Evolutionary conservation across 2,797 vertebrate species (phyloP).

Genomic region (Babyrousa celebensis): DNA sequence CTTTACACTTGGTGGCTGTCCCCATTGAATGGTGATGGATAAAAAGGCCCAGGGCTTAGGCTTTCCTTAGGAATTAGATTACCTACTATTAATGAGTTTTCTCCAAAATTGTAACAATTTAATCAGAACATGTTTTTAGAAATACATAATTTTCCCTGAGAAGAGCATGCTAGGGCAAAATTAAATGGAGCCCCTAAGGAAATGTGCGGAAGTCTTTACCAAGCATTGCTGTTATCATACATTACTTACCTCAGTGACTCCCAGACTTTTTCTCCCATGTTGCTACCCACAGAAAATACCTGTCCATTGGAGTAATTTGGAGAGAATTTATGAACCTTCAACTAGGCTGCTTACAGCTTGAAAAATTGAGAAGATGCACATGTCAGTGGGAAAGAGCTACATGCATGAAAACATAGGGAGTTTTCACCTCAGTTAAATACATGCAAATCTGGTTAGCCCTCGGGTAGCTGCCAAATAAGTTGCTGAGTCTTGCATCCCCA

Average conservation of each 20-base stretch:
- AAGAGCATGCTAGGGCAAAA: not conserved
- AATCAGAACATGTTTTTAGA: conserved; percentile 1
- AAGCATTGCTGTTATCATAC: not conserved
- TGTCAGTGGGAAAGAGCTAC: not conserved
- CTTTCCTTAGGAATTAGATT: not conserved
- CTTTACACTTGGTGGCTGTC: not conserved
- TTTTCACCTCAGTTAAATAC: not conserved
- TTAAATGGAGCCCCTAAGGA: not conserved
- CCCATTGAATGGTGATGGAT: not conserved
- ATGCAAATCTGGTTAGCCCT: not conserved
- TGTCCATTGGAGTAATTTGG: not conserved
- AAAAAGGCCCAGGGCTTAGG: not conserved
- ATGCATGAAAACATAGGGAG: not conserved
- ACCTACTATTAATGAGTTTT: not conserved
- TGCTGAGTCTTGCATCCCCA: not conserved
- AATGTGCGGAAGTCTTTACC: not conserved
- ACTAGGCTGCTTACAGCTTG: not conserved
- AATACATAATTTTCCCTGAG: not conserved
- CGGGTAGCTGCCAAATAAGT: not conserved
- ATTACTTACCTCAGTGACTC: not conserved
- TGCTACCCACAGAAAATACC: not conserved
- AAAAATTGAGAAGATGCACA: not conserved
- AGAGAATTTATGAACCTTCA: not conserved
- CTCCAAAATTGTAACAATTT: not conserved
- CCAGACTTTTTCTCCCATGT: not conserved